phyloP scores from a whole-genome alignment of 2,797 vertebrate genomes.

The Bucorvus abyssinicus region DNA sequence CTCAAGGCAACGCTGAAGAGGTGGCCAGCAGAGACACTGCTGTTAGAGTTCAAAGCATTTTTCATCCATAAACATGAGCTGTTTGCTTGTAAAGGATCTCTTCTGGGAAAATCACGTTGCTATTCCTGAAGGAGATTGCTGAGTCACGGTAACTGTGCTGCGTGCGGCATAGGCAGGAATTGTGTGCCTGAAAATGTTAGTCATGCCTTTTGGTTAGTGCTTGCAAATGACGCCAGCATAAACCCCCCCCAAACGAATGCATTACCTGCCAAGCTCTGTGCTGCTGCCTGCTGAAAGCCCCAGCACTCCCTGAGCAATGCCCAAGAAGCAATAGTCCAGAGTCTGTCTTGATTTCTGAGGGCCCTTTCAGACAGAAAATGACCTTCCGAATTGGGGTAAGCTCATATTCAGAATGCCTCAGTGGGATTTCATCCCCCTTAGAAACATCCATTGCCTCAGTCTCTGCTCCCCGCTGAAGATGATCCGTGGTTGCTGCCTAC shows the following conservation, averaged over 20 bases:
- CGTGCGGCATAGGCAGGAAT: not conserved
- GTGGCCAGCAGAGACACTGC: conserved; percentile 34
- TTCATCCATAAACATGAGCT: conserved; percentile 57
- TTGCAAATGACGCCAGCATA: not conserved
- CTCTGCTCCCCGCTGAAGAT: not conserved
- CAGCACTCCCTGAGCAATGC: not conserved
- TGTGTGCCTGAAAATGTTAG: not conserved
- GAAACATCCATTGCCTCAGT: not conserved
- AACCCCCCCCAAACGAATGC: not conserved
- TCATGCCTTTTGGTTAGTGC: not conserved
- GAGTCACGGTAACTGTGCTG: conserved; percentile 32
- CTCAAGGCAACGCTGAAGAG: conserved; percentile 24
- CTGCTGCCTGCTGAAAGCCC: not conserved
- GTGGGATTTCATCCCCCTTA: not conserved
- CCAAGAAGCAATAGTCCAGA: not conserved
- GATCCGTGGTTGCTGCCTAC: not conserved
- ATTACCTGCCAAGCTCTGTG: not conserved
- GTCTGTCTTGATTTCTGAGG: not conserved
- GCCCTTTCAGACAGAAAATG: not conserved
- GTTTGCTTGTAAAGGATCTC: conserved; percentile 9
- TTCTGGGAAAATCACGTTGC: conserved; percentile 18
- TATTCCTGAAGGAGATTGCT: conserved; percentile 34
- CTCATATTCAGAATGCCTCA: not conserved
- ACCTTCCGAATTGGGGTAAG: not conserved
- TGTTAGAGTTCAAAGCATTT: conserved; percentile 50